Evolutionary conservation across 2,113 vertebrate species (phyloP).

Genomic region (Microcebus murinus): DNA sequence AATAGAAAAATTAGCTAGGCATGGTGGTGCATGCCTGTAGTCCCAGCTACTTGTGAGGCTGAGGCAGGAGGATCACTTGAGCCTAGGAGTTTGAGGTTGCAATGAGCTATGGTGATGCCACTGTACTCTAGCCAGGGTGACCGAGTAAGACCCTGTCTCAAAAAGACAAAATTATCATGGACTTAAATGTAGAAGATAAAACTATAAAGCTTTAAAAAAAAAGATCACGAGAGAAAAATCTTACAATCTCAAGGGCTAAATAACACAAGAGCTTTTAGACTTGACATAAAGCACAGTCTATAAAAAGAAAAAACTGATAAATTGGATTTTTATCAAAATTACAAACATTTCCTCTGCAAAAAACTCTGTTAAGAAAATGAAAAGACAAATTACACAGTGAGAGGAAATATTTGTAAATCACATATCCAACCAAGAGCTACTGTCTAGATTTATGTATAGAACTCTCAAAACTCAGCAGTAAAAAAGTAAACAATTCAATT

Average conservation of each 20-base stretch:
- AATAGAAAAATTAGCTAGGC: too few relatives aligned
- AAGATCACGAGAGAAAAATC: not conserved
- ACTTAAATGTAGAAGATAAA: not conserved
- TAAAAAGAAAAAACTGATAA: not conserved
- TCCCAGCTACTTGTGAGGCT: too few relatives aligned
- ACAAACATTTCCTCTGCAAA: not conserved
- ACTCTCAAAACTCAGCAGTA: not conserved
- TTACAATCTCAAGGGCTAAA: not conserved
- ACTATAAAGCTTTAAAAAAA: not conserved
- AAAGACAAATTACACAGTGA: not conserved
- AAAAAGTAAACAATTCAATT: not conserved
- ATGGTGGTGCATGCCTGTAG: too few relatives aligned
- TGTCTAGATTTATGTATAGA: not conserved
- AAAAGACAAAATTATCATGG: not conserved
- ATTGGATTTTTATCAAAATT: not conserved
- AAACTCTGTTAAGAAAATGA: not conserved
- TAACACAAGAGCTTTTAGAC: not conserved
- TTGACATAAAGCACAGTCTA: not conserved
- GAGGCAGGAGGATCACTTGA: too few relatives aligned
- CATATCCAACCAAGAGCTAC: not conserved
- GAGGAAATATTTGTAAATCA: not conserved
- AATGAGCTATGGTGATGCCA: too few relatives aligned
- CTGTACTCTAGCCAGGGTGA: too few relatives aligned
- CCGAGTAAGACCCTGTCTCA: too few relatives aligned
- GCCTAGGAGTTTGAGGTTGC: too few relatives aligned